Evolutionary conservation across 2,888 invertebrate genomes (phyloP), one percentile per base, ranked within the genome.

Genomic region (Dione vanillae): DNA sequence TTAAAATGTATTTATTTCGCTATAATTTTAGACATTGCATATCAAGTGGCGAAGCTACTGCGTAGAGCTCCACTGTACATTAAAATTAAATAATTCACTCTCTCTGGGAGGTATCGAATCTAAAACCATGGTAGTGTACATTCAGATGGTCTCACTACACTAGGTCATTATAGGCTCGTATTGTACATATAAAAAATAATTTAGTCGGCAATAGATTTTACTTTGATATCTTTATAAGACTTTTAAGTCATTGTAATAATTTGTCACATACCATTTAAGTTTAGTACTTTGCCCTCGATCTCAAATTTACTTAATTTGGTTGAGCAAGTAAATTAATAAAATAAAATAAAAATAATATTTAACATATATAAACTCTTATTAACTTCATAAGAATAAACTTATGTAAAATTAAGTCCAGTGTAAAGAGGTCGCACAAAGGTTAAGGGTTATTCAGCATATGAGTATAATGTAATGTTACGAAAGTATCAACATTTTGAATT

Each of bases 361-460:
- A 45, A 61, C 20, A 27, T 43, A 43, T 61, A 45, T 43, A 61
- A 61, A 43, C 59, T 20, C n/a, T 11, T 11, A 56, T 56, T 37
- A 56, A 56, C 37, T 12, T 37, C 37, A 11, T 16, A 56, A 56
- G 16, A 43, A 61, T 47, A 37, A 64, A 35, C 49, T 64, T 64
- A 47, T 49, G 49, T 64, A 64, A 64, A 64, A 37, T 64, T 64
- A 64, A 49, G 49, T 49, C 9, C 12, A 49, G 64, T 49, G 49
- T 47, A 64, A 64, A 35, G 47, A 64, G 64, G 64, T 14, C 64
- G 64, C 35, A 14, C 19, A 64, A 64, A 64, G 64, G 64, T 64
- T 64, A 64, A 37, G 64, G 64, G 64, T 64, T 49, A 64, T 64
- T 64, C 37, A 49, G 47, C 64, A 49, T 49, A 37, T 64, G 47